These are phyloP conservation scores for Globodera rostochiensis DNA, from an alignment of 1,140 invertebrate species.

Conservation along the genomic window DNA sequence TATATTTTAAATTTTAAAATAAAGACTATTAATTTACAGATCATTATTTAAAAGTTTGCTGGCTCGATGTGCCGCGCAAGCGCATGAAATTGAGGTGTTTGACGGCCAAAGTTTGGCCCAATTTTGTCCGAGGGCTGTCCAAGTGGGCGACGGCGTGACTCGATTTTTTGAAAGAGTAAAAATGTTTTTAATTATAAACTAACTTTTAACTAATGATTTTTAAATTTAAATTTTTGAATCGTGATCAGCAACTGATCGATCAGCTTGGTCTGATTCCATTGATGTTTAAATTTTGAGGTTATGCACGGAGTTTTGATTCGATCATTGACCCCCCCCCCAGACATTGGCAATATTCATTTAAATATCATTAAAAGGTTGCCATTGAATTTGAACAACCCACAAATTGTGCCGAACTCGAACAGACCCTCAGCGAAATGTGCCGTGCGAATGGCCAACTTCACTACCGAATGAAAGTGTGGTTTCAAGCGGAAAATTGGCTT, in stretches of 20 bases:
- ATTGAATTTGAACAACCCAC: not conserved
- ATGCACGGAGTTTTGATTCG: too few relatives aligned
- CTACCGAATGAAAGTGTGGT: conserved; percentile 34
- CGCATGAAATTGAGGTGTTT: conserved; percentile 27
- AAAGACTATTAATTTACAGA: not conserved
- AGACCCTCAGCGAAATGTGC: conserved; percentile 29
- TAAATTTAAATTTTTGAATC: too few relatives aligned
- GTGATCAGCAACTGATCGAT: too few relatives aligned
- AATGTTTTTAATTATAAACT: too few relatives aligned
- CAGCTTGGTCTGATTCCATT: too few relatives aligned
- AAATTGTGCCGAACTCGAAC: conserved; percentile 26
- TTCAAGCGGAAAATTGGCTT: conserved; percentile 38
- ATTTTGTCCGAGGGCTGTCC: conserved; percentile 17
- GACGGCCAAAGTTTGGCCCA: conserved; percentile 18
- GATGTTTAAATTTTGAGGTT: too few relatives aligned
- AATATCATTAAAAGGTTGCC: not conserved
- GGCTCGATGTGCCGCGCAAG: conserved; percentile 25
- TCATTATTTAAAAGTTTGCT: conserved; percentile 20
- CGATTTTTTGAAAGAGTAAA: conserved; percentile 23
- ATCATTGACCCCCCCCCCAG: too few relatives aligned
- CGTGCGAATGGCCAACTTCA: conserved; percentile 27
- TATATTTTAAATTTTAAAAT: not conserved
- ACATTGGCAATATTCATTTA: too few relatives aligned
- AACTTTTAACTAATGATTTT: not conserved
- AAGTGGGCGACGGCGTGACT: conserved; percentile 24